Base-by-base conservation (phyloP, 2,797 vertebrate species). In the Sciaenops ocellatus region DNA sequence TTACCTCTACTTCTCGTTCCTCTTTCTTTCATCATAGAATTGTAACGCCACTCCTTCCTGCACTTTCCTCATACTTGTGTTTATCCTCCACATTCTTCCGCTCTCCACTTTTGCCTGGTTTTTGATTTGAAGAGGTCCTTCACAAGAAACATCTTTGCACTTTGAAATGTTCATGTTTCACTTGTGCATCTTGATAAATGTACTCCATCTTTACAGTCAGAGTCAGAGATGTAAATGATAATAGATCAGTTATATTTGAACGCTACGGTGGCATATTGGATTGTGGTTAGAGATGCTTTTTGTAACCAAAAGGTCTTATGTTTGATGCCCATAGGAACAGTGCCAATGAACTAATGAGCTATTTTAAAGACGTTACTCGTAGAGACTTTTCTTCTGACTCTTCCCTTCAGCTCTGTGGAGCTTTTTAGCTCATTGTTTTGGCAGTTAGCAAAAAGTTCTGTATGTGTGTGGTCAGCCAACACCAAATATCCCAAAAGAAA, bases 201-300 rank as follows among this genome's bases (percentile, higher is more conserved):
- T 9, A 72, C 69, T 76, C 63, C 66, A 34, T 78, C 66, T 61
- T 68, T 47, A 48, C 42, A 22, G 64, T 28, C 72, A 22, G 78
- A 65, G 57, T 64, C 73, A 59, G 47, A 71, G 56, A 75, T 77
- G 56, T 76, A 78, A 90, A 83, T 73, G 59, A 83, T 66, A 38
- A 9, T 38, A 38, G 34, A 9, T 8, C 2, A 65, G 24, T 79
- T 88, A 67, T 84, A 71, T 74, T 87, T 85, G 61, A 54, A 56
- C 46, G 30, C 70, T 54, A 38, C 66, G 47, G 69, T 76, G 63
- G 46, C 72, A 65, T 62, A 71, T 69, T 69, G 7, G 18, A 34
- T 34, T 38, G 34, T 8, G 8, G 34, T 38, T 38, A 11, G n/a
- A 18, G 38, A 56, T 50, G 5, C 3, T 67, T 66, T 38, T 17